Base-by-base conservation (phyloP, 2,797 vertebrate species). In the Tenualosa ilisha region DNA sequence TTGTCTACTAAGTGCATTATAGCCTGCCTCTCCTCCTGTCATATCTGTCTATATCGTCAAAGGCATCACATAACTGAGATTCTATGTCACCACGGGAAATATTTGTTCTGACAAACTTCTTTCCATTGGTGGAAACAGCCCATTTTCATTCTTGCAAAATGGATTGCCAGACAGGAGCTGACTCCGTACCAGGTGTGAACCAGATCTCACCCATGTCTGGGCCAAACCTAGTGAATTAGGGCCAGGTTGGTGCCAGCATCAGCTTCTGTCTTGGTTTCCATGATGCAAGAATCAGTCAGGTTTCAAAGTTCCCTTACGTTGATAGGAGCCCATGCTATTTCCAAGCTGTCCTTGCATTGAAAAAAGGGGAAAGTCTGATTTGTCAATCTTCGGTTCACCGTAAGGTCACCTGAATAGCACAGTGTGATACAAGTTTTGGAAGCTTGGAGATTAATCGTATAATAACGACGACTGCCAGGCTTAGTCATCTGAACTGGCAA, bases 401-500 rank as follows among this genome's bases (percentile, higher is more conserved):
- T 81, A 84, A 92, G 94, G 93, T 94, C 92, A 93, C 75, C 68
- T 51, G 22, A 89, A 91, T 91, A 91, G 89, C 90, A 88, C 86
- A 46, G 87, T 82, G 54, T 63, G 89, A 84, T 89, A 89, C 90
- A 89, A 88, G 79, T 88, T 85, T 85, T 92, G 92, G 89, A 94
- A 93, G 93, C 85, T 84, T 53, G 84, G 89, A 93, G 91, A 92
- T 94, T 92, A 88, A 90, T 86, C 93, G 90, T 88, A 89, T 88
- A 92, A 94, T 91, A 91, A 94, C 91, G 91, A 92, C 92, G 93
- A 92, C 92, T 94, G 89, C 88, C 81, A 91, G 90, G 93, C 91
- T 94, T 91, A 94, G 93, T 92, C 92, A 94, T 91, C 90, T 89
- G 83, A 89, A 90, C 93, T 94, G 92, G 92, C 92, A 95, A 92